These are phyloP conservation scores for Rhinoraja longicauda DNA, from an alignment of 2,797 vertebrate genomes.

Conservation along the genomic window DNA sequence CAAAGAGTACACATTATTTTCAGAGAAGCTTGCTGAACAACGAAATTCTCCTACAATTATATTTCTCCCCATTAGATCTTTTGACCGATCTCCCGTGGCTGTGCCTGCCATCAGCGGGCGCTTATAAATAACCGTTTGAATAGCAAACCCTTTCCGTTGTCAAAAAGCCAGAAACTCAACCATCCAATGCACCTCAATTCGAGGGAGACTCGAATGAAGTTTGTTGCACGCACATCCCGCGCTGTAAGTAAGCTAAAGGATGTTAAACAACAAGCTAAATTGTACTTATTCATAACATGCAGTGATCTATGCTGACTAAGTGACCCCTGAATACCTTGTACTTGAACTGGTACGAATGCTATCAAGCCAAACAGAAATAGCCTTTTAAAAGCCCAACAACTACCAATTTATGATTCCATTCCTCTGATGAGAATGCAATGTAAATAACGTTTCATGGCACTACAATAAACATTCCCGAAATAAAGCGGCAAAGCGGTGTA, in stretches of 20 bases:
- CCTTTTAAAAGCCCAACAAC: neutral
- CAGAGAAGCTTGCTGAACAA: neutral
- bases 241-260: neutral
- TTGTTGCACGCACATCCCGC: neutral
- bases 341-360: neutral
- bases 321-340: neutral
- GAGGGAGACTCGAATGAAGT: neutral
- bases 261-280: neutral
- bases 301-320: neutral
- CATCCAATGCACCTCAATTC: neutral
- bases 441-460: neutral
- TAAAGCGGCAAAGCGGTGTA: neutral
- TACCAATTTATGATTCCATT: neutral
- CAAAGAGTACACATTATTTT: neutral
- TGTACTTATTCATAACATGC: neutral
- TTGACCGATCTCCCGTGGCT: neutral
- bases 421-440: too few species aligned
- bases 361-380: neutral
- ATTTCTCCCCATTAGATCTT: neutral
- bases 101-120: neutral
- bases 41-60: neutral
- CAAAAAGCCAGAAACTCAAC: conserved; percentile 10
- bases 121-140: neutral
- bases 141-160: neutral
- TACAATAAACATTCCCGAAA: neutral